Evolutionary conservation across 2,797 vertebrate species (phyloP), one percentile per base, ranked within the genome.

Genomic region (Enteromius radiatus): DNA sequence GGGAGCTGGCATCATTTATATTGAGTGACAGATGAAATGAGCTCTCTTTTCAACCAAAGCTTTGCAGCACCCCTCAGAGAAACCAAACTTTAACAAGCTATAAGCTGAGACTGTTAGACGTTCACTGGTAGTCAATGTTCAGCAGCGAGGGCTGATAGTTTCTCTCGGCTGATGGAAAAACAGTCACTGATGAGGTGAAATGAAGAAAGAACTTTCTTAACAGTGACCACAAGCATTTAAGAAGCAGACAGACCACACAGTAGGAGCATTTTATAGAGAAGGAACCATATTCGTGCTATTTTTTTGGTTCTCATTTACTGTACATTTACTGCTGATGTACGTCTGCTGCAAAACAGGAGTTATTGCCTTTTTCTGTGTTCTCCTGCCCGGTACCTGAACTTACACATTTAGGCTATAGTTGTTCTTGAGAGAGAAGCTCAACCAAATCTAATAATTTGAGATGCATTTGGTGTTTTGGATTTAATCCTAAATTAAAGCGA

Each of bases 361-460:
- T 33, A 36, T 78, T 75, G 31, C 8, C 19, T 4, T 65, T 76
- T 76, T 43, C 28, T 76, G 11, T 76, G 49, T 83, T 77, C 31
- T 76, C 14, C 52, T 76, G 49, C 36, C 47, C 74, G 76, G 36
- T 5, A 59, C 47, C 81, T 33, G 64, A 67, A 56, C 49, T 47
- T 75, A 75, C 59, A 41, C 69, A 52, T 49, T 73, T 73, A n/a
- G n/a, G n/a, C n/a, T n/a, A 81, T 15, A 70, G 23, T n/a, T 63
- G 41, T 43, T 71, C 14, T 19, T 73, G 21, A 49, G 41, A 73
- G 59, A 61, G 23, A 59, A 54, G 11, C 56, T 75, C 1, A 87
- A 87, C 91, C 89, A 84, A 88, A 80, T 85, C 86, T 91, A 93
- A 93, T 92, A 90, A 85, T 85, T 74, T 78, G 90, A 90, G 90